These are phyloP conservation scores for Poicephalus gulielmi DNA, from an alignment of 2,113 vertebrate species.

Conservation along the genomic window DNA sequence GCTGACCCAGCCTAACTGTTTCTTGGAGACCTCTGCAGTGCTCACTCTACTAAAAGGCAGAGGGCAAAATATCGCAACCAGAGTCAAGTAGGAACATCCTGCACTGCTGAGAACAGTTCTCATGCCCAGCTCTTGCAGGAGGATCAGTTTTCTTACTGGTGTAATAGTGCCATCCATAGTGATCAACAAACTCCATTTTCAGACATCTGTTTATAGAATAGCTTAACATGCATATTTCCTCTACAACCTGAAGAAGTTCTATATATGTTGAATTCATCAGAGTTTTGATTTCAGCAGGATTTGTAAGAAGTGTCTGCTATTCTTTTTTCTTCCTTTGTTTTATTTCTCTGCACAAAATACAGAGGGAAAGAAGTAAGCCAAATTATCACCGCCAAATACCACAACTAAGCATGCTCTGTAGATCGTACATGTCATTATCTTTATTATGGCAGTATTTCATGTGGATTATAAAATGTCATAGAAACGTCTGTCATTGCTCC, in stretches of 20 bases:
- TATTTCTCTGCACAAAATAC: background rate
- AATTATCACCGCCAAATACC: constrained; percentile 43
- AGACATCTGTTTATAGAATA: background rate
- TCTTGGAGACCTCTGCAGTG: background rate
- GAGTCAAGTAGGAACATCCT: background rate
- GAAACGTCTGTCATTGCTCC: constrained; percentile 11
- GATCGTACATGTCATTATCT: constrained; percentile 35
- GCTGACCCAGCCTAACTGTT: background rate
- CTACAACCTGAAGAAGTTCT: background rate
- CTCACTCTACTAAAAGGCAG: background rate
- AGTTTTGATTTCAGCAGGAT: background rate
- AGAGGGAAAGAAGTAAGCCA: background rate
- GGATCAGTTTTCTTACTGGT: background rate
- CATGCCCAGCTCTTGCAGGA: background rate
- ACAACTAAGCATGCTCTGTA: constrained; percentile 15
- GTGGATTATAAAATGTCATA: constrained; percentile 28
- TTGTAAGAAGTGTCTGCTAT: background rate
- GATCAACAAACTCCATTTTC: background rate
- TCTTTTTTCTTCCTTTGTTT: background rate
- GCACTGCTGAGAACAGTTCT: background rate
- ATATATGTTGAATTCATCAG: background rate
- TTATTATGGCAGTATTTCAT: constrained; percentile 37
- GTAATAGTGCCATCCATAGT: background rate
- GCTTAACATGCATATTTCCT: background rate
- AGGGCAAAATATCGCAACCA: background rate